A percentile compares a stretch with the other conserved stretches of the same genome.
Conservation (phyloP, 2,888 invertebrate genomes). For the Drosophila prolongata region DNA sequence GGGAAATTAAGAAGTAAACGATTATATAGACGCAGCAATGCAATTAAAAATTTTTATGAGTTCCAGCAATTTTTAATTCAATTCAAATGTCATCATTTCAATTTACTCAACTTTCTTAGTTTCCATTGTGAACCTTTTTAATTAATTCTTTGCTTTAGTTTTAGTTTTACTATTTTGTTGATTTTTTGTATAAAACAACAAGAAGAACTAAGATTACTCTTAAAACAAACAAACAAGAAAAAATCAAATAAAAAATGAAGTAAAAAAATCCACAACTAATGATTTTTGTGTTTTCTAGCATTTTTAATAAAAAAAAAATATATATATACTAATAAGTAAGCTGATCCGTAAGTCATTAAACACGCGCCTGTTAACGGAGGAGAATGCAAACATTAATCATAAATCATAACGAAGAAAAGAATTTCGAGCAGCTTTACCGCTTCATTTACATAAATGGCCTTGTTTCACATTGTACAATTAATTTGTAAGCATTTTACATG, state of each 20-base stretch:
- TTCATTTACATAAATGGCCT: constrained; percentile 45
- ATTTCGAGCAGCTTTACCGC: constrained; percentile 41
- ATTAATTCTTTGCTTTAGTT: constrained; percentile 70
- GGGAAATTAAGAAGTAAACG: constrained; percentile 33
- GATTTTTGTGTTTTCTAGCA: constrained; percentile 50
- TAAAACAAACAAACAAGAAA: constrained; percentile 48
- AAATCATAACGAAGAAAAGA: constrained; percentile 15
- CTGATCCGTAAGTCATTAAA: constrained; percentile 38
- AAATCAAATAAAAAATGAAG: constrained; percentile 48
- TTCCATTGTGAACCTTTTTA: constrained; percentile 49
- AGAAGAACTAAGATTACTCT: constrained; percentile 57
- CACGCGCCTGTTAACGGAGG: constrained; percentile 24
- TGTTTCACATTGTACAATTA: constrained; percentile 71
- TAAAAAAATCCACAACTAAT: constrained; percentile 38
- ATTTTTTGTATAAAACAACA: constrained; percentile 63
- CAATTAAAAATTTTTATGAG: constrained; percentile 64
- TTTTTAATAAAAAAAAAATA: constrained; percentile 36
- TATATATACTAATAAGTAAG: constrained; percentile 36
- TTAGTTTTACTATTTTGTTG: constrained; percentile 69
- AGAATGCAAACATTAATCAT: constrained; percentile 23
- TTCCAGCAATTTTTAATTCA: constrained; percentile 50
- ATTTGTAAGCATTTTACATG: constrained; percentile 74
- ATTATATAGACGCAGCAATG: constrained; percentile 72
- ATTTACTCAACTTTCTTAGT: constrained; percentile 15
- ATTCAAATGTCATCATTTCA: constrained; percentile 23